These are phyloP conservation scores for Epinephelus fuscoguttatus DNA, from an alignment of 2,113 vertebrate species.

Conservation along the genomic window DNA sequence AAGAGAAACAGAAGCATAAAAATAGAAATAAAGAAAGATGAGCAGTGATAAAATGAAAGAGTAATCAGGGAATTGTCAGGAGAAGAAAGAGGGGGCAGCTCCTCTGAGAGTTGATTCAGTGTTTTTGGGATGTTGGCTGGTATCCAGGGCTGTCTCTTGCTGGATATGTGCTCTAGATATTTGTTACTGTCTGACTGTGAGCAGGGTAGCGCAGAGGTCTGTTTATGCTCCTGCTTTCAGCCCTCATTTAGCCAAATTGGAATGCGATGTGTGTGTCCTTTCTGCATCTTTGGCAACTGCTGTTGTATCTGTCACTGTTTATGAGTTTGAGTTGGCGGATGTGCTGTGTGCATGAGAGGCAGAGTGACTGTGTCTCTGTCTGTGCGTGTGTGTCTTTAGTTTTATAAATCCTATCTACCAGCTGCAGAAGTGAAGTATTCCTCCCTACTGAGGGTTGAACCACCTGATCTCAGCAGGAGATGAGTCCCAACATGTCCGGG, in stretches of 20 bases:
- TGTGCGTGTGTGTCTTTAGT: conserved; percentile 20
- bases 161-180: conserved; percentile 33
- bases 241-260: conserved; percentile 63
- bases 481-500: conserved; percentile 46
- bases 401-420: conserved; percentile 59
- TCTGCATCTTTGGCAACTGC: conserved; percentile 55
- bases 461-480: conserved; percentile 62
- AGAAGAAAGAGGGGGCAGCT: conserved; percentile 3
- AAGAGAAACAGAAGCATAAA: conserved; percentile 29
- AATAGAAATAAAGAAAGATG: conserved; percentile 28
- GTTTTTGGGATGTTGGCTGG: conserved; percentile 31
- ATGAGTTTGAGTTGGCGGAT: conserved; percentile 57
- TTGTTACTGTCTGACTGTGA: conserved; percentile 34
- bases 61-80: conserved; percentile 44
- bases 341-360: conserved; percentile 19
- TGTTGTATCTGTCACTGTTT: conserved; percentile 51
- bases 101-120: conserved; percentile 22
- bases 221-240: conserved; percentile 45
- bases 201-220: conserved; percentile 31
- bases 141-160: conserved; percentile 11
- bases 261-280: conserved; percentile 45
- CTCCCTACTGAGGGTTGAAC: conserved; percentile 46
- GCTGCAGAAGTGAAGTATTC: conserved; percentile 48
- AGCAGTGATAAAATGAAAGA: conserved; percentile 41
- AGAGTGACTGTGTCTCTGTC: conserved; percentile 16